A percentile compares a stretch with the other conserved stretches of the same genome.
Evolutionary conservation across 2,888 invertebrate genomes (phyloP).

Genomic region (Amiota mariae): DNA sequence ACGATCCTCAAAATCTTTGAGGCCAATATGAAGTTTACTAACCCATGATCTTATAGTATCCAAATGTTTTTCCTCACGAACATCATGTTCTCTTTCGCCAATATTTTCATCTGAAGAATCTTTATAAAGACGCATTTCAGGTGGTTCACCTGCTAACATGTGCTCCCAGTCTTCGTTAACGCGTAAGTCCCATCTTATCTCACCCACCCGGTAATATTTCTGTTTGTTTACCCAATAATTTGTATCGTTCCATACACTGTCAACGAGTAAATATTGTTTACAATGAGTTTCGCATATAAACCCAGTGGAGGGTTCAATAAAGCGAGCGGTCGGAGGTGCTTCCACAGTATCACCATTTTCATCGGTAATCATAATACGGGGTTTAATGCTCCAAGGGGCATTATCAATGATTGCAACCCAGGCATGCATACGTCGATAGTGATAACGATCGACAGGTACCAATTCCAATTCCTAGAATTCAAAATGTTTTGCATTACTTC

Average conservation of each 20-base stretch:
- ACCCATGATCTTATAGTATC: conserved; percentile 87
- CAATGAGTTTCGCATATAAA: conserved; percentile 76
- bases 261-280: conserved; percentile 82
- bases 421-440: conserved; percentile 83
- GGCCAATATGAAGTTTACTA: conserved; percentile 77
- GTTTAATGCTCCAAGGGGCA: conserved; percentile 69
- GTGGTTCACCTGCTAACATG: conserved; percentile 81
- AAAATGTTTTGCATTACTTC: conserved; percentile 2
- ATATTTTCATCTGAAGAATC: conserved; percentile 75
- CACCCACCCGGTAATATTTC: conserved; percentile 73
- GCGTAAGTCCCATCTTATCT: conserved; percentile 78
- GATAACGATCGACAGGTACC: conserved; percentile 79
- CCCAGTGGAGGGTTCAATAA: conserved; percentile 91
- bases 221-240: conserved; percentile 89
- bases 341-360: conserved; percentile 67
- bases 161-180: conserved; percentile 82
- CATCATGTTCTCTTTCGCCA: conserved; percentile 70
- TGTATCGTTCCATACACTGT: conserved; percentile 88
- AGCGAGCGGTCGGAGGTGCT: conserved; percentile 76
- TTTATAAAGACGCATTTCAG: conserved; percentile 70
- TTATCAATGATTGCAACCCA: conserved; percentile 83
- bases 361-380: conserved; percentile 54
- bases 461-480: conserved; percentile 77
- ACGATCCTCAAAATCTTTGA: conserved; percentile 78
- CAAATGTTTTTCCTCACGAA: conserved; percentile 79